Base-by-base conservation (phyloP, 2,888 invertebrate species). In the Dasysyrphus albostriatus region DNA sequence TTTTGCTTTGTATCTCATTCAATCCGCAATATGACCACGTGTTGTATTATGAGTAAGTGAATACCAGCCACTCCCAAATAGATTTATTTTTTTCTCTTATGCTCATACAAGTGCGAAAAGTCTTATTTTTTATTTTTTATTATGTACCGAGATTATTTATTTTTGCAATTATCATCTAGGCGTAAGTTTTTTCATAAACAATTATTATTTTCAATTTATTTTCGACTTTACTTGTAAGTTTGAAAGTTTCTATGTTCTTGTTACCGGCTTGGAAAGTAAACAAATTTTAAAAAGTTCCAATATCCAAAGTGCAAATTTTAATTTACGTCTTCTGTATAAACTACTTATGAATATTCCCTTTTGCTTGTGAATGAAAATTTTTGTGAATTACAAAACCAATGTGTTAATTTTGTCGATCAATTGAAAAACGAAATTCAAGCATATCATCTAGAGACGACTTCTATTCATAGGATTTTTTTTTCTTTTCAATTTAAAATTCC, bases 141-240 rank as follows among this genome's bases (percentile, higher is more conserved):
- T 1, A 24, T 29, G 44, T 47, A 19, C 14, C 2, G 5, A 37
- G 51, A 49, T 37, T 19, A 51, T 51, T 67, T 49, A 51, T 67
- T 67, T 51, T 67, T 24, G 37, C 51, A 67, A 67, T 67, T 51
- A 67, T 49, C 37, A 67, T 51, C 16, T 37, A 5, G 14, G 37
- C 34, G 51, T 37, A 67, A 67, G 14, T 24, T 67, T 37, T 34
- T 49, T 51, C 7, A 34, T 37, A 49, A 67, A 67, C 34, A 67
- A 67, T 32, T 49, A 19, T 37, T 14, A 34, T 29, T 44, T 47
- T 44, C 9, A 34, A 63, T 2, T 32, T 49, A 16, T 67, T 49
- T 12, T 61, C 9, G 8, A 14, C 34, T 24, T 3, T 24, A 34
- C 49, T 24, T 34, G 24, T 24, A 24, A 49, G 19, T 19, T 67